A percentile compares a stretch with the other conserved stretches of the same genome.
Conservation (phyloP, 2,113 vertebrate species). For the Glaucomys volans region DNA sequence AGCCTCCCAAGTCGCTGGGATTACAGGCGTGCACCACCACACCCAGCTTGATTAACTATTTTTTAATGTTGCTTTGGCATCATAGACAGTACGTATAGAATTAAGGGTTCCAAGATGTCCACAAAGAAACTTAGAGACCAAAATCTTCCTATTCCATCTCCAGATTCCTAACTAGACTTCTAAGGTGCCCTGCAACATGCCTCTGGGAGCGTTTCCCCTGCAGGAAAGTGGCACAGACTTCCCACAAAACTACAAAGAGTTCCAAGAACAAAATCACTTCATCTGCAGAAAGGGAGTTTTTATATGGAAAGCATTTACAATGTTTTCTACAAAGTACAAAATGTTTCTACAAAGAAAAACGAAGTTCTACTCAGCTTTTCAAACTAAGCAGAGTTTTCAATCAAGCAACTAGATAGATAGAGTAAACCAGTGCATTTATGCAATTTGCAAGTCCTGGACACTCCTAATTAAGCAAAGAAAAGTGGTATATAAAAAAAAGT, state of each 20-base stretch:
- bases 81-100: slow-evolving; percentile 1
- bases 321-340: slow-evolving; percentile 66
- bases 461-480: slow-evolving; percentile 65
- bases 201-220: slow-evolving; percentile 2
- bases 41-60: too few relatives aligned
- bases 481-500: not conserved
- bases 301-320: slow-evolving; percentile 46
- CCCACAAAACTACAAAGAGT: slow-evolving; percentile 34
- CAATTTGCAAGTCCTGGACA: slow-evolving; percentile 43
- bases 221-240: slow-evolving; percentile 27
- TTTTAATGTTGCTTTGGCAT: slow-evolving; percentile 51
- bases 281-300: slow-evolving; percentile 63
- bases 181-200: slow-evolving; percentile 23
- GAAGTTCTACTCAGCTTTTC: slow-evolving; percentile 58
- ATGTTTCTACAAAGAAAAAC: slow-evolving; percentile 66
- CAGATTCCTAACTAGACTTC: slow-evolving; percentile 19
- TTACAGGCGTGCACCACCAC: too few relatives aligned
- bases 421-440: slow-evolving; percentile 9
- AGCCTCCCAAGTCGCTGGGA: too few relatives aligned
- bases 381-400: slow-evolving; percentile 67
- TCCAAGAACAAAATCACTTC: slow-evolving; percentile 62
- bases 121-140: not conserved
- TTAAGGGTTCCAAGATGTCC: not conserved
- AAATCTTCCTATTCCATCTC: slow-evolving; percentile 31
- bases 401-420: slow-evolving; percentile 30